Conservation (phyloP, 2,888 invertebrate species). For the Parnassius smintheus region DNA sequence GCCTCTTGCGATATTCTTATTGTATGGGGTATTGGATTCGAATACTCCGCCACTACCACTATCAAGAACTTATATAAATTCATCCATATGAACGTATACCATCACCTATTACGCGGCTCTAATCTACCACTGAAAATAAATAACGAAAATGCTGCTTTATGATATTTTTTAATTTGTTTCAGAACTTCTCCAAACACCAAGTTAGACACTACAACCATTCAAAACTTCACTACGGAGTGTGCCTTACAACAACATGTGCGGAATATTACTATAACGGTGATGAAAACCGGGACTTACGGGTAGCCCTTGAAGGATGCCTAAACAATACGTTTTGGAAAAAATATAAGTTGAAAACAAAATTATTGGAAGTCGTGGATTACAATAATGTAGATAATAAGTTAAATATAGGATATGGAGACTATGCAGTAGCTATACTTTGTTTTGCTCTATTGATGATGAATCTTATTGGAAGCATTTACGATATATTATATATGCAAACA, state of each 20-base stretch:
- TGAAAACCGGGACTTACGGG: constrained; percentile 29
- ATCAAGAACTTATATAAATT: too few relatives aligned
- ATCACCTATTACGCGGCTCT: too few relatives aligned
- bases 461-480: constrained; percentile 55
- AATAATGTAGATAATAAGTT: constrained; percentile 46
- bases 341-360: constrained; percentile 50
- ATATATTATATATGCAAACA: constrained; percentile 29
- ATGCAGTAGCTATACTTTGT: constrained; percentile 48
- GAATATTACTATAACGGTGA: constrained; percentile 28
- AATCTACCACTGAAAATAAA: too few relatives aligned
- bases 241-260: constrained; percentile 37
- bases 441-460: constrained; percentile 51
- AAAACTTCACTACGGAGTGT: constrained; percentile 37
- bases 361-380: constrained; percentile 42
- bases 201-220: constrained; percentile 41
- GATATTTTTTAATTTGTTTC: constrained; percentile 26
- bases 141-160: too few relatives aligned
- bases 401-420: constrained; percentile 46
- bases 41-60: too few relatives aligned
- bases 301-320: constrained; percentile 42
- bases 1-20: too few relatives aligned
- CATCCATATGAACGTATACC: too few relatives aligned
- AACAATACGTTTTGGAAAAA: constrained; percentile 48
- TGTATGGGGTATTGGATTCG: too few relatives aligned
- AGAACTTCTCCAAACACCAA: constrained; percentile 40